Percentiles rank a stretch among this genome's conserved stretches.
Evolutionary conservation across 2,113 vertebrate species (phyloP).

Genomic region (Platysteira castanea): DNA sequence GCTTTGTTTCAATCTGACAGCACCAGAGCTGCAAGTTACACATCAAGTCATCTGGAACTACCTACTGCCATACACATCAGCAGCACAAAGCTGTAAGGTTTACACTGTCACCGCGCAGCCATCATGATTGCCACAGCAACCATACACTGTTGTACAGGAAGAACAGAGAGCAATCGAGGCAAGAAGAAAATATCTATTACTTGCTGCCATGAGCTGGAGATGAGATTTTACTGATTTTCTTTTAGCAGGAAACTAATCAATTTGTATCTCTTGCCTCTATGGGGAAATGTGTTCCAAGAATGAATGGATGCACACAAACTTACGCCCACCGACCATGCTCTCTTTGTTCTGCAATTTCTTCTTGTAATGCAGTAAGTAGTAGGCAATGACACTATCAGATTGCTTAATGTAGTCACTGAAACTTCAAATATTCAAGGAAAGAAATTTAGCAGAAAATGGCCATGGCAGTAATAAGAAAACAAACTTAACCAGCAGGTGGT

Average conservation of each 20-base stretch:
- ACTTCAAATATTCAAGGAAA: not conserved
- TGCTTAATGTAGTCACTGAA: not conserved
- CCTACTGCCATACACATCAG: not conserved
- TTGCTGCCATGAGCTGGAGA: not conserved
- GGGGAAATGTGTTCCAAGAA: not conserved
- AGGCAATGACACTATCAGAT: not conserved
- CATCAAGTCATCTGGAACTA: not conserved
- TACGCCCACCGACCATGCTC: not conserved
- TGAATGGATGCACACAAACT: not conserved
- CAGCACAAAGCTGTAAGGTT: not conserved
- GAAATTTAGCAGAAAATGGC: not conserved
- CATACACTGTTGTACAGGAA: not conserved
- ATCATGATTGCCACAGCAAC: not conserved
- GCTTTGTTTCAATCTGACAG: not conserved
- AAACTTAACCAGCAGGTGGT: not conserved
- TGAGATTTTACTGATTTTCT: not conserved
- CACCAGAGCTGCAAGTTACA: not conserved
- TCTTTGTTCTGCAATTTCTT: not conserved
- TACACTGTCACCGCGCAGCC: not conserved
- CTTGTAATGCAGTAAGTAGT: not conserved
- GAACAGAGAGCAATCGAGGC: not conserved
- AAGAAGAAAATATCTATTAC: not conserved
- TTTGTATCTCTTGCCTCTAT: not conserved
- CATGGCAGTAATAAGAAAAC: not conserved
- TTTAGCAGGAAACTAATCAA: not conserved